Conservation (phyloP, 2,888 invertebrate species). For the Latrodectus elegans region DNA sequence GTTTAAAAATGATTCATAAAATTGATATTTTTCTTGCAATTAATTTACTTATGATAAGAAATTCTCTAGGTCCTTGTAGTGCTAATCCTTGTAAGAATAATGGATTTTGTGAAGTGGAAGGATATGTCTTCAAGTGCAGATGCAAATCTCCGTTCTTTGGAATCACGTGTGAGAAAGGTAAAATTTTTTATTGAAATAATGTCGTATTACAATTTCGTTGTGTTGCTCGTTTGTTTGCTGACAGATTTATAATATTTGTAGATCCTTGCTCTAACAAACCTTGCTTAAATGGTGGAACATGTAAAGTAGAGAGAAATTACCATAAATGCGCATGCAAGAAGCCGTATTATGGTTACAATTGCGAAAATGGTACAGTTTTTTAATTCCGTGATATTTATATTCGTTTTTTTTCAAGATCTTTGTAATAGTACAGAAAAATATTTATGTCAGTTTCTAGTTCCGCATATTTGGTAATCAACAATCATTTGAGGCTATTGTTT, state of each 20-base stretch:
- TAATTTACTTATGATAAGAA: too few species aligned
- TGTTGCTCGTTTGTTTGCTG: too few species aligned
- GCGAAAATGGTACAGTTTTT: neutral
- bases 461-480: too few species aligned
- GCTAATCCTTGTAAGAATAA: constrained; percentile 3
- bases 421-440: too few species aligned
- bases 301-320: neutral
- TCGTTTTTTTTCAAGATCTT: too few species aligned
- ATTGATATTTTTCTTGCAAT: too few species aligned
- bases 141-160: neutral
- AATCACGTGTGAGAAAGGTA: neutral
- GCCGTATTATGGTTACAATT: neutral
- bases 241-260: neutral
- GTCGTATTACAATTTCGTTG: neutral
- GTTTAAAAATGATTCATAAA: too few species aligned
- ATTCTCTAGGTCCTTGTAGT: neutral
- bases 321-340: neutral
- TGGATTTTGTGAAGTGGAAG: constrained; percentile 3
- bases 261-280: neutral
- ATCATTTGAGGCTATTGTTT: too few species aligned
- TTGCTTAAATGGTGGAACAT: constrained; percentile 2
- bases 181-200: neutral
- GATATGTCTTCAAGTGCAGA: neutral
- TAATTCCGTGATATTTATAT: too few species aligned
- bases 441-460: too few species aligned